A percentile compares a stretch with the other conserved stretches of the same genome.
These are phyloP conservation scores for Phrynosoma blainvillii DNA, from an alignment of 2,113 vertebrate species.

Conservation along the genomic window DNA sequence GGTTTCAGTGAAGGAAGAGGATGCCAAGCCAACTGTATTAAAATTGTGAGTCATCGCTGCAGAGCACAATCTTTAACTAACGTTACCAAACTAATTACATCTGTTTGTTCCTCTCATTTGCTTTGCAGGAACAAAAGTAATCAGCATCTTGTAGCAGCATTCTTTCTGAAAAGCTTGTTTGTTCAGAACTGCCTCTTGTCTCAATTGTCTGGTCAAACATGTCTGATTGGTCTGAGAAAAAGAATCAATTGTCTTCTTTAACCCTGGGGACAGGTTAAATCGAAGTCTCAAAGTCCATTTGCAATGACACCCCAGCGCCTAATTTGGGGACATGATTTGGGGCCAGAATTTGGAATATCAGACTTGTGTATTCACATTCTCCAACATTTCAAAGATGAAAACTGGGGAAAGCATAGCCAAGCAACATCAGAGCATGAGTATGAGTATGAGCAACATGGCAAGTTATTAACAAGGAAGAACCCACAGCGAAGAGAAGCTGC, in stretches of 20 bases:
- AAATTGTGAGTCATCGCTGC: background rate
- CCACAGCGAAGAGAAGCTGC: too few relatives aligned
- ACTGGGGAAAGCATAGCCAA: too few relatives aligned
- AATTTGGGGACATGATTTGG: background rate
- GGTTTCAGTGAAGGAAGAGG: slow-evolving; percentile 10
- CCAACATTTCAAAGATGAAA: too few relatives aligned
- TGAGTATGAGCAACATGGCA: too few relatives aligned
- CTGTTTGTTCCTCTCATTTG: background rate
- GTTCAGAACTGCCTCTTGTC: background rate
- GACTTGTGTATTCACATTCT: background rate
- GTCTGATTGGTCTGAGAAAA: background rate
- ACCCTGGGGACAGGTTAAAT: background rate
- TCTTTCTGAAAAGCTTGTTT: background rate
- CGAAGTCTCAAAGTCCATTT: background rate
- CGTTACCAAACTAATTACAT: background rate
- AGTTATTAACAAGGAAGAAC: too few relatives aligned
- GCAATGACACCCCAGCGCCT: background rate
- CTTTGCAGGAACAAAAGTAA: background rate
- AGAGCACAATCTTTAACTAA: background rate
- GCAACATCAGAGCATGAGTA: too few relatives aligned
- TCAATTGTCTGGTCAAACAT: background rate
- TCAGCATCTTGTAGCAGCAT: background rate
- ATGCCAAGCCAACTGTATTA: background rate
- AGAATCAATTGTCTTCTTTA: background rate
- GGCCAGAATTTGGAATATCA: background rate